phyloP scores from a whole-genome alignment of 2,797 vertebrate genomes.

The Coregonus ussuriensis region DNA sequence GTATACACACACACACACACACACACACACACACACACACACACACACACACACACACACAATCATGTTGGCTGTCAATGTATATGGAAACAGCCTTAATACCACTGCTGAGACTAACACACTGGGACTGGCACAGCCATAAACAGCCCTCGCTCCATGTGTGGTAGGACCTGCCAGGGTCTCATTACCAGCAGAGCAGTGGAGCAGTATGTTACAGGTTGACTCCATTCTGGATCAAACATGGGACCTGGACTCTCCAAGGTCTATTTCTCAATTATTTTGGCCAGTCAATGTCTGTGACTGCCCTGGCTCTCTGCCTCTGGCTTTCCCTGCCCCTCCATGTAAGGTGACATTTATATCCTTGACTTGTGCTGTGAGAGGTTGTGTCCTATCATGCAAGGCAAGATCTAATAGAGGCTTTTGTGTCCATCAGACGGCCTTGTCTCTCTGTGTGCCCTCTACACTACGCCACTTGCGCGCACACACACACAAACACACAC shows the following conservation, averaged over 20 bases:
- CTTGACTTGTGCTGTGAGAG: neutral
- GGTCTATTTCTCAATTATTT: neutral
- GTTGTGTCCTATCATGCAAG: conserved; percentile 4
- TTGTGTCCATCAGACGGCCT: conserved; percentile 5
- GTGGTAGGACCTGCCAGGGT: too few relatives aligned
- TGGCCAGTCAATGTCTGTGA: neutral
- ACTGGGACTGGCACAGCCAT: too few relatives aligned
- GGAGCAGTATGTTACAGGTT: too few relatives aligned
- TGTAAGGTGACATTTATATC: conserved; percentile 5
- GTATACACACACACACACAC: neutral
- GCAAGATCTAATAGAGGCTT: neutral
- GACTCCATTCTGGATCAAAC: conserved; percentile 1
- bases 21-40: neutral
- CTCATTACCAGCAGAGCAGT: neutral
- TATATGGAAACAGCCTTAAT: too few relatives aligned
- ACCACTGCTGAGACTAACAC: too few relatives aligned
- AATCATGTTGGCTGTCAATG: neutral
- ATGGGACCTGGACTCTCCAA: neutral
- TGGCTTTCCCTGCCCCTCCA: neutral
- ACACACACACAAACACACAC: too few relatives aligned
- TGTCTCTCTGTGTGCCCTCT: neutral
- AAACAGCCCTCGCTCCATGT: too few relatives aligned
- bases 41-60: neutral
- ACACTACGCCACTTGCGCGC: neutral
- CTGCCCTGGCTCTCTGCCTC: neutral